Percentiles rank a stretch among this genome's conserved stretches.
Evolutionary conservation across 2,888 invertebrate genomes (phyloP).

Genomic region (Pilophorus perplexus): DNA sequence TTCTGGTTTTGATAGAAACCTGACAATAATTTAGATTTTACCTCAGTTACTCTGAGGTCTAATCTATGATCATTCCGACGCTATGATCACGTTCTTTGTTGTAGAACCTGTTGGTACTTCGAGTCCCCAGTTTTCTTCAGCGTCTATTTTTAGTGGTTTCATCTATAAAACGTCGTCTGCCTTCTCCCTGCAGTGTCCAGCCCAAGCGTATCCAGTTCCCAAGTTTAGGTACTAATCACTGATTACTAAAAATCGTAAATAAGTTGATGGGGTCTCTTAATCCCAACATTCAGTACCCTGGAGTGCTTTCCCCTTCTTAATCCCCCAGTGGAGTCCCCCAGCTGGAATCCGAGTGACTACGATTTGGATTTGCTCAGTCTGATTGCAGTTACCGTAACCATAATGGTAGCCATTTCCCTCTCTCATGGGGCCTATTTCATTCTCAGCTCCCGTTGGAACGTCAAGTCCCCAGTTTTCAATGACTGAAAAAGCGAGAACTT

Average conservation of each 20-base stretch:
- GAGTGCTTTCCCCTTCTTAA: too few relatives aligned
- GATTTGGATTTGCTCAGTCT: too few relatives aligned
- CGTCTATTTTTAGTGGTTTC: conserved; percentile 35
- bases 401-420: too few relatives aligned
- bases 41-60: neutral
- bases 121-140: conserved; percentile 66
- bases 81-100: neutral
- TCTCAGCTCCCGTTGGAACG: conserved; percentile 53
- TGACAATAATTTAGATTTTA: neutral
- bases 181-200: conserved; percentile 64
- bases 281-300: neutral
- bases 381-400: too few relatives aligned
- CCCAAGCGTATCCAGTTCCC: conserved; percentile 67
- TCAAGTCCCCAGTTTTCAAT: conserved; percentile 69
- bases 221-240: conserved; percentile 57
- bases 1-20: too few relatives aligned
- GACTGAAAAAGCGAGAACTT: conserved; percentile 39
- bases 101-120: conserved; percentile 56
- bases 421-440: neutral
- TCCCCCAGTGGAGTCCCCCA: too few relatives aligned
- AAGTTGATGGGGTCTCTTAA: neutral
- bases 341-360: too few relatives aligned
- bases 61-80: neutral
- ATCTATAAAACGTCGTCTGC: conserved; percentile 2
- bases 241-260: too few relatives aligned